Evolutionary conservation across 2,888 invertebrate genomes (phyloP), one percentile per base, ranked within the genome.

Genomic region (Clitarchus hookeri): DNA sequence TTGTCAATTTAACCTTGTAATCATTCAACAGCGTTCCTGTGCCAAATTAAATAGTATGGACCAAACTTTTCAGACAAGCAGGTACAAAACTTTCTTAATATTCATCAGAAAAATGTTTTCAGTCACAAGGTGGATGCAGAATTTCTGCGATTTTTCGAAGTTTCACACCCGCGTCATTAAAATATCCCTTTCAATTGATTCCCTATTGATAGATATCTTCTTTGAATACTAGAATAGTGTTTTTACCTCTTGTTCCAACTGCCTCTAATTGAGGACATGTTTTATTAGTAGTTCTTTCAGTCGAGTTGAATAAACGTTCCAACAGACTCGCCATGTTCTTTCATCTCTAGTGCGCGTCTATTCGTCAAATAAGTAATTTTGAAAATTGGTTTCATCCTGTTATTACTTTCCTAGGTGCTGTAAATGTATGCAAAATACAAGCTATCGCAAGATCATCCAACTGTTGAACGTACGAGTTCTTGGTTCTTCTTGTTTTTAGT

Each of bases 181-280:
- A 85, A 36, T 36, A 16, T 83, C 77, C 19, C 80, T 26, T 25
- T 25, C 44, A 44, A 53, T 36, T 85, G 48, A 65, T 19, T 48
- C 84, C 27, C 84, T 48, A 13, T 84, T 19, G 65, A 12, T 44
- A n/a, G 44, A 44, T 65, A 48, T 80, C 85, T 44, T 78, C 26
- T 85, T 16, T 78, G 6, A 85, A 85, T 0, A 44, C 82, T 19
- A 83, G 44, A 16, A 85, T 27, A 25, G 27, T 79, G 23, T 85
- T 25, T 80, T 82, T 78, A 9, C 85, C 85, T 23, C n/a, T 65
- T 78, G 85, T 16, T 27, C 44, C 44, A 6, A 79, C n/a, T 27
- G 36, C 53, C 53, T 85, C 6, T 11, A 85, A 84, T 79, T 85
- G 53, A 26, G 85, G 82, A 36, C 85, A 84, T 26, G 65, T 79